Percentiles rank a stretch among this genome's conserved stretches.
Evolutionary conservation across 2,797 vertebrate genomes (phyloP).

Genomic region (Antrozous pallidus): DNA sequence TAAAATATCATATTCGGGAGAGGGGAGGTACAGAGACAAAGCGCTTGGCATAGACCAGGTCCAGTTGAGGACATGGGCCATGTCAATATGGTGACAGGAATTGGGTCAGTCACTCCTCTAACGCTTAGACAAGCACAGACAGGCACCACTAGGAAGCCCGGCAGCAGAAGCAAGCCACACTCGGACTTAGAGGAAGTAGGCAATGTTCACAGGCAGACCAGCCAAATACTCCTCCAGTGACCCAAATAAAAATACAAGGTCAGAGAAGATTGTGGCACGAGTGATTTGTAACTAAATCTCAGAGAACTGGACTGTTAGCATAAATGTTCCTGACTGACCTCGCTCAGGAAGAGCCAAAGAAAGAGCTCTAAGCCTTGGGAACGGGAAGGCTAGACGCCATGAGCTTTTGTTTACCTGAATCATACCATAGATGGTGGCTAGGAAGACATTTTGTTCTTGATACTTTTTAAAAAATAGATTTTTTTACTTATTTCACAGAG

Average conservation of each 20-base stretch:
- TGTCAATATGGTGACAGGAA: background rate
- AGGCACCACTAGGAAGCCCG: background rate
- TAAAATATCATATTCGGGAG: background rate
- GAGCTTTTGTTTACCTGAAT: slow-evolving; percentile 12
- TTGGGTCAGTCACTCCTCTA: background rate
- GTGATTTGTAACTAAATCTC: background rate
- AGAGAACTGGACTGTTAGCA: background rate
- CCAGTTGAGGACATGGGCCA: background rate
- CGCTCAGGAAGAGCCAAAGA: background rate
- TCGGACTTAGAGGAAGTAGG: background rate
- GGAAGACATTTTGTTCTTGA: slow-evolving; percentile 25
- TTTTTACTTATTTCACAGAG: too few relatives aligned
- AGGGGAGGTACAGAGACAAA: background rate
- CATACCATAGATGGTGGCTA: background rate
- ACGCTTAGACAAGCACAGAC: background rate
- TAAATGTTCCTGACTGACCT: background rate
- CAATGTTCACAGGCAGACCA: background rate
- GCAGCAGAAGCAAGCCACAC: background rate
- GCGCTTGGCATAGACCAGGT: background rate
- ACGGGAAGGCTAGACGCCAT: background rate
- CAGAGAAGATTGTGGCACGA: background rate
- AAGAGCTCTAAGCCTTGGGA: background rate
- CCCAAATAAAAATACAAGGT: slow-evolving; percentile 33
- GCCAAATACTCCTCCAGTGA: background rate
- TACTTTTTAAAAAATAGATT: background rate